A percentile compares a stretch with the other conserved stretches of the same genome.
Evolutionary conservation across 2,797 vertebrate genomes (phyloP).

Genomic region (Lophotriccus pileatus): DNA sequence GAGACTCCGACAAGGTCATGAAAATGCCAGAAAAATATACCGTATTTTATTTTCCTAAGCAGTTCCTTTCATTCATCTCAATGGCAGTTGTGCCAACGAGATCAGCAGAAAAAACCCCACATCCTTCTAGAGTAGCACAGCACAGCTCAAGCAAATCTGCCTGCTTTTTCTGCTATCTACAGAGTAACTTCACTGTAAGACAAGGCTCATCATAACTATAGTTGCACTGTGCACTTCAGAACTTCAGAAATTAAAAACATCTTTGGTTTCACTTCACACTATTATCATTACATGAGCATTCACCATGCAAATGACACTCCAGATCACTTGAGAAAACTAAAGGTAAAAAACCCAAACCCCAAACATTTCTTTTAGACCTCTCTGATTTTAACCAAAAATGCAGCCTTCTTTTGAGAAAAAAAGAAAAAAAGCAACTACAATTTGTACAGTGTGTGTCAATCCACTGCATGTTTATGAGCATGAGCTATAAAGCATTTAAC

Average conservation of each 20-base stretch:
- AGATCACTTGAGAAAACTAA: not conserved
- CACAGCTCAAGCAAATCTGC: not conserved
- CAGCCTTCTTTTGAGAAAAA: not conserved
- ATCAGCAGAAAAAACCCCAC: not conserved
- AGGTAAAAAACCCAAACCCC: not conserved
- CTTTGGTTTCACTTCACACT: not conserved
- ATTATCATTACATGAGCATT: not conserved
- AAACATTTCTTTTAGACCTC: not conserved
- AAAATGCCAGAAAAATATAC: not conserved
- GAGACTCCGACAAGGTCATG: not conserved
- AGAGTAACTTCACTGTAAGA: not conserved
- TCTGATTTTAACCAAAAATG: not conserved
- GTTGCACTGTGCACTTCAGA: not conserved
- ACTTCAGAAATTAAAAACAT: not conserved
- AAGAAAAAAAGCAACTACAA: fast-evolving
- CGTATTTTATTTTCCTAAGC: not conserved
- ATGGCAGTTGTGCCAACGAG: not conserved
- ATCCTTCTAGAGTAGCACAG: not conserved
- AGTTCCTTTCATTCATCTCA: not conserved
- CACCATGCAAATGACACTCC: not conserved
- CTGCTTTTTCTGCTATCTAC: not conserved
- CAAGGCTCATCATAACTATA: not conserved
- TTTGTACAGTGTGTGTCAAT: not conserved
- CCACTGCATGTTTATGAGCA: not conserved
- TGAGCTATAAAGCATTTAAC: not conserved